Base-by-base conservation (phyloP, 2,888 invertebrate species). In the Rugalucina vietnamica region DNA sequence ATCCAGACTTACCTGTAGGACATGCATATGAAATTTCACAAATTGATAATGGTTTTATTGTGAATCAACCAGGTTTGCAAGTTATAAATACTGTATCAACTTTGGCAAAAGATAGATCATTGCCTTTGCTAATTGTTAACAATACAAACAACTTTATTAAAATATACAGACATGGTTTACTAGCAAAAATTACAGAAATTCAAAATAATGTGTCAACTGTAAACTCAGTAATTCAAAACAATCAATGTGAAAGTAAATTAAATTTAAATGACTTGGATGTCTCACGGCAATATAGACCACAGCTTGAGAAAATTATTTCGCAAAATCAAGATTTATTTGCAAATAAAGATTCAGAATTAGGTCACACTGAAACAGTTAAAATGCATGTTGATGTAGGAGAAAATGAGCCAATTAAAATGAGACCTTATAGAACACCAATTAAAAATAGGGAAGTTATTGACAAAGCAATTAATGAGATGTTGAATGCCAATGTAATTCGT, bases 381-480 rank as follows among this genome's bases (percentile, higher is more conserved):
- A 71, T 79, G 72, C 34, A 60, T 34, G 77, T 81, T 14, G 60
- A 76, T 43, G 57, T 72, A n/a, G 54, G 77, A 14, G 24, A 60
- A 2, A 21, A 76, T 34, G 29, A 34, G 10, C 76, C 81, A 54
- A 81, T 77, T 50, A 60, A 77, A 32, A 29, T 69, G 27, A 69
- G 37, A 70, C 80, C 73, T 34, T 79, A 79, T n/a, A 21, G 54
- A 18, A 36, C 39, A 14, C 79, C 70, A 32, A n/a, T 73, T 39
- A 73, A 79, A 29, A 79, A 74, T 69, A 57, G 76, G 32, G 57
- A 81, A 34, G 32, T 81, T 14, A 76, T 76, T 60, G 81, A 81
- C 57, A 76, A 76, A n/a, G 76, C 81, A 49, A 36, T 81, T n/a
- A 37, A 70, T 54, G 81, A 81, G 49, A 81, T 81, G 80, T 29